Conservation (phyloP, 2,888 invertebrate genomes). For the Orchestes rusci region DNA sequence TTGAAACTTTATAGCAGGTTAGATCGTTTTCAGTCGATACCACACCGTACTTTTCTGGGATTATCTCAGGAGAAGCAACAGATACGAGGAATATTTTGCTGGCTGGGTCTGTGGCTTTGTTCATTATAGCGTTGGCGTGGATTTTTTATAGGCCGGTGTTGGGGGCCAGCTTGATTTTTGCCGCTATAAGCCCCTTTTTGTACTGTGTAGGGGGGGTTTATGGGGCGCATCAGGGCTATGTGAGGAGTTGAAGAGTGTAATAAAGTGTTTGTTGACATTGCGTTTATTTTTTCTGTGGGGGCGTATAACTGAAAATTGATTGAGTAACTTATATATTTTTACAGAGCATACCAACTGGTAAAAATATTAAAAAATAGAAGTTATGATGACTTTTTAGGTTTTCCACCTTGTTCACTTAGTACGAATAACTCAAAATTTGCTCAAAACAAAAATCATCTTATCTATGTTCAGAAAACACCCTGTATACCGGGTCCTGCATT, state of each 20-base stretch:
- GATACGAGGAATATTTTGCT: conserved; percentile 45
- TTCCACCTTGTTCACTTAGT: too few relatives aligned
- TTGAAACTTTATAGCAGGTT: conserved; percentile 2
- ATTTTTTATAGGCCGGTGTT: conserved; percentile 49
- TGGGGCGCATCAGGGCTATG: background rate
- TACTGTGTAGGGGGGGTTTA: conserved; percentile 44
- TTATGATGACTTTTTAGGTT: too few relatives aligned
- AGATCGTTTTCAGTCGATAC: conserved; percentile 35
- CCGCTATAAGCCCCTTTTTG: conserved; percentile 48
- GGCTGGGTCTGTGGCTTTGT: conserved; percentile 46
- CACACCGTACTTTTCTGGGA: conserved; percentile 32
- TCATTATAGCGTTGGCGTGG: conserved; percentile 50
- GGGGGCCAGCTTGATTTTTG: conserved; percentile 47
- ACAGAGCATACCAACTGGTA: too few relatives aligned
- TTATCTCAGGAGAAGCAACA: conserved; percentile 41
- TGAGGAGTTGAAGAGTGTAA: background rate
- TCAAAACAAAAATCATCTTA: too few relatives aligned
- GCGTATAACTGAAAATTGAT: too few relatives aligned
- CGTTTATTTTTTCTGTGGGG: too few relatives aligned
- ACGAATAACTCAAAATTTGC: too few relatives aligned
- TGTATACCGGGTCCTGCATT: too few relatives aligned
- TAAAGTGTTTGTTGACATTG: too few relatives aligned
- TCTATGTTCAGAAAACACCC: too few relatives aligned
- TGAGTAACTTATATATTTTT: too few relatives aligned
- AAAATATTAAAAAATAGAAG: too few relatives aligned